phyloP scores from a whole-genome alignment of 2,797 vertebrate genomes.

The Chelmon rostratus region DNA sequence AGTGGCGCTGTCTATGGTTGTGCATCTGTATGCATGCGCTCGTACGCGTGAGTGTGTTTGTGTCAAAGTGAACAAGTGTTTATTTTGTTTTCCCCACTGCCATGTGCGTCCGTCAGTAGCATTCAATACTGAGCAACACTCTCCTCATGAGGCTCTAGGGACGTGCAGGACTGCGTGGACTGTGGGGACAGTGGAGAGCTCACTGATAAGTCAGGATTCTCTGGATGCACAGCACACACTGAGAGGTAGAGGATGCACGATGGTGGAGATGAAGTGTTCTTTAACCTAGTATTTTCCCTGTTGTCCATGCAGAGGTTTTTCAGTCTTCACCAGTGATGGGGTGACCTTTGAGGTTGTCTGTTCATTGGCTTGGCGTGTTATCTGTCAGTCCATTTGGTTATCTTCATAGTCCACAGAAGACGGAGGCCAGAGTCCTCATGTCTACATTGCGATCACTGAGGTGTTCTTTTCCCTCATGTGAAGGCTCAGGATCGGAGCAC shows the following conservation, averaged over 20 bases:
- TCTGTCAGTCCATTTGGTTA: conserved; percentile 69
- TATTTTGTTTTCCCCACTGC: conserved; percentile 50
- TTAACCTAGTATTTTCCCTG: conserved; percentile 53
- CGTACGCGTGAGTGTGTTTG: conserved; percentile 48
- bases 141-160: conserved; percentile 45
- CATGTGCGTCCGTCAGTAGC: conserved; percentile 45
- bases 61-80: conserved; percentile 52
- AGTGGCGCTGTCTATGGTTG: conserved; percentile 59
- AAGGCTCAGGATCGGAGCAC: conserved; percentile 50
- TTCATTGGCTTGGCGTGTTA: conserved; percentile 59
- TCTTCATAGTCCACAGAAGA: conserved; percentile 69
- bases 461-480: conserved; percentile 33
- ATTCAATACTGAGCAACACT: conserved; percentile 36
- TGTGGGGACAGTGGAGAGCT: conserved; percentile 39
- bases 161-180: conserved; percentile 64
- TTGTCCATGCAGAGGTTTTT: conserved; percentile 74
- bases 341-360: conserved; percentile 58
- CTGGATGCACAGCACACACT: conserved; percentile 65
- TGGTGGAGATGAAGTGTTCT: conserved; percentile 63
- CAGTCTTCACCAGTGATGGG: conserved; percentile 48
- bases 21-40: conserved; percentile 58
- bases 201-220: conserved; percentile 53
- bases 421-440: conserved; percentile 53
- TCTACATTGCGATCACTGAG: conserved; percentile 57
- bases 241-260: conserved; percentile 82